phyloP scores from a whole-genome alignment of 1,140 invertebrate genomes.

The Agrilus planipennis region DNA sequence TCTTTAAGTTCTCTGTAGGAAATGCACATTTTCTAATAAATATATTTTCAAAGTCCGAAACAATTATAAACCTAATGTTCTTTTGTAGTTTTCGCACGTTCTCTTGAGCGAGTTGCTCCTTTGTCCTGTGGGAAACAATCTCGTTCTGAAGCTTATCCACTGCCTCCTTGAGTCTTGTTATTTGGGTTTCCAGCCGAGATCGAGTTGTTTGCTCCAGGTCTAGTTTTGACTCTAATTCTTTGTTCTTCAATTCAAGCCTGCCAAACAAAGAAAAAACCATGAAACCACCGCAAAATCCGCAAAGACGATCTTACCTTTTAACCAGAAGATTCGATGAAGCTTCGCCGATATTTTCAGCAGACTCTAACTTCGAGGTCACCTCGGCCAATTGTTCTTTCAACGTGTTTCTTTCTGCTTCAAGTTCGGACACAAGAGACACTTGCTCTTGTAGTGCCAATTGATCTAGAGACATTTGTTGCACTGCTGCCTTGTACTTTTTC shows the following conservation, averaged over 20 bases:
- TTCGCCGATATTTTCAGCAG: slow-evolving; percentile 65
- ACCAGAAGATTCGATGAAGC: slow-evolving; percentile 62
- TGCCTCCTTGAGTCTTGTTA: slow-evolving; percentile 68
- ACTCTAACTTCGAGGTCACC: slow-evolving; percentile 60
- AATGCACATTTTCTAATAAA: not conserved
- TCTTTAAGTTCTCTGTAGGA: slow-evolving; percentile 63
- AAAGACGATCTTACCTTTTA: slow-evolving; percentile 32
- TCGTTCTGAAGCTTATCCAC: slow-evolving; percentile 70
- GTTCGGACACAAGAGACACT: slow-evolving; percentile 61
- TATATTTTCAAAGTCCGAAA: not conserved
- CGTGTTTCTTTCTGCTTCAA: slow-evolving; percentile 63
- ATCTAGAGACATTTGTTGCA: slow-evolving; percentile 74
- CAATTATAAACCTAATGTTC: slow-evolving; percentile 29
- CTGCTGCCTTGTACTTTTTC: slow-evolving; percentile 83
- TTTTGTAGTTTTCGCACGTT: slow-evolving; percentile 59
- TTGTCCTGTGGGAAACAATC: slow-evolving; percentile 50
- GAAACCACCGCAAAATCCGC: not conserved
- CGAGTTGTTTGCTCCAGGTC: slow-evolving; percentile 80
- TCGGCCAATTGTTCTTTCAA: slow-evolving; percentile 68
- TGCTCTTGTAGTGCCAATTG: slow-evolving; percentile 72
- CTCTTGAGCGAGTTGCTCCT: slow-evolving; percentile 67
- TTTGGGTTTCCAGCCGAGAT: slow-evolving; percentile 72
- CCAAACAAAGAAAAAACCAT: slow-evolving; percentile 7
- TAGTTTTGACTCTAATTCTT: slow-evolving; percentile 80
- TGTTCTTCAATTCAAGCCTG: slow-evolving; percentile 62